phyloP scores from a whole-genome alignment of 2,113 vertebrate species.

The Corythornis madagascariensis region DNA sequence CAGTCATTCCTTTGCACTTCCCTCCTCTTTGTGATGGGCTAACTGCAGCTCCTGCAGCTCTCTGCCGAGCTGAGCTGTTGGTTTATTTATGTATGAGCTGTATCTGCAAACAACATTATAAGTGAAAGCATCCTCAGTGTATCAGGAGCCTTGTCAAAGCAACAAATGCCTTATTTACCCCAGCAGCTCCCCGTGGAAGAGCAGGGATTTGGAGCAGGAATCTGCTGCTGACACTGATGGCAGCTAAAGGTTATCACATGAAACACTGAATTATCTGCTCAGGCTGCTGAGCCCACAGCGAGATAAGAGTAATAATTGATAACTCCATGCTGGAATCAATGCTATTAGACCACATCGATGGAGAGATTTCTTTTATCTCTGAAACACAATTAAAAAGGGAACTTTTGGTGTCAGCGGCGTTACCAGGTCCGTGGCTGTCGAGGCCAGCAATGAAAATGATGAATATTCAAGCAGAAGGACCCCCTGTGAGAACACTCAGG shows the following conservation, averaged over 20 bases:
- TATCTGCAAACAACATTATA: background rate
- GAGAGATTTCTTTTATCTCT: background rate
- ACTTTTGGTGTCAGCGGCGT: background rate
- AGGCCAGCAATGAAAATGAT: accelerated
- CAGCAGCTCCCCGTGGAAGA: background rate
- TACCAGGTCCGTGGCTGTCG: background rate
- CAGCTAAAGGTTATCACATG: conserved; percentile 10
- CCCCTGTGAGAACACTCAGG: accelerated
- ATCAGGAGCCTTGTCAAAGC: background rate
- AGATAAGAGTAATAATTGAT: conserved; percentile 33
- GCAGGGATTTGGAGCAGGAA: background rate
- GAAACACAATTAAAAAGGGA: background rate
- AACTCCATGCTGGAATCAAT: conserved; percentile 25
- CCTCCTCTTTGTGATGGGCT: background rate
- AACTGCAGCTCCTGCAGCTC: background rate
- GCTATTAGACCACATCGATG: background rate
- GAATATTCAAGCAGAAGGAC: background rate
- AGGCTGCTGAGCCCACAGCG: background rate
- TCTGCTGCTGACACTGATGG: background rate
- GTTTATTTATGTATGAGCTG: background rate
- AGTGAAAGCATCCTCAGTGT: background rate
- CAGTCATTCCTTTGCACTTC: too few species aligned
- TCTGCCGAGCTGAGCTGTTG: background rate
- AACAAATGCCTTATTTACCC: background rate
- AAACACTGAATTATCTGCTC: conserved; percentile 16